Conservation (phyloP, 2,113 vertebrate genomes). For the Embiotoca jacksoni region DNA sequence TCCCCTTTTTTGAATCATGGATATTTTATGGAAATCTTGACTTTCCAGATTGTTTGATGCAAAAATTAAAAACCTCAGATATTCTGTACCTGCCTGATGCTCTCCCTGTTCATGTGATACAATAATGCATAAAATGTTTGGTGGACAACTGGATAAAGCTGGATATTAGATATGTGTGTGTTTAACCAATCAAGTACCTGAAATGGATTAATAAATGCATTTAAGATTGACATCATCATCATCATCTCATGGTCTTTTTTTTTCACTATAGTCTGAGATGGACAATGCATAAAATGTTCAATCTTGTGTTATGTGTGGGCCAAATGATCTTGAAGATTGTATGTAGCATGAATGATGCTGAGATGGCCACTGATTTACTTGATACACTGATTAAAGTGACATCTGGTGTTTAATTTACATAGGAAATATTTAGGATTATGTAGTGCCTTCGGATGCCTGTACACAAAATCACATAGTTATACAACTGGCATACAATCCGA, state of each 20-base stretch:
- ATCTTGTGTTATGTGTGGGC: background rate
- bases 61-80: slow-evolving; percentile 37
- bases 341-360: background rate
- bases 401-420: too few relatives aligned
- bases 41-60: slow-evolving; percentile 45
- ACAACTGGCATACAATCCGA: too few relatives aligned
- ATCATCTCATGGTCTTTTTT: slow-evolving; percentile 18
- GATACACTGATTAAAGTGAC: background rate
- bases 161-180: slow-evolving; percentile 29
- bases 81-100: slow-evolving; percentile 57
- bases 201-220: slow-evolving; percentile 66
- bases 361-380: background rate
- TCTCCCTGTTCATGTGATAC: slow-evolving; percentile 55
- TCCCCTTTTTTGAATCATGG: slow-evolving; percentile 29
- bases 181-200: slow-evolving; percentile 35
- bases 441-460: background rate
- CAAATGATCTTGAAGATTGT: background rate
- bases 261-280: background rate
- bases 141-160: slow-evolving; percentile 21
- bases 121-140: slow-evolving; percentile 21
- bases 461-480: too few relatives aligned
- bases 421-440: too few relatives aligned
- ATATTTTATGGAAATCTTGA: slow-evolving; percentile 7
- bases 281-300: background rate
- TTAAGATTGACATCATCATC: slow-evolving; percentile 10